Base-by-base conservation (phyloP, 2,113 vertebrate species). In the Ifrita kowaldi region DNA sequence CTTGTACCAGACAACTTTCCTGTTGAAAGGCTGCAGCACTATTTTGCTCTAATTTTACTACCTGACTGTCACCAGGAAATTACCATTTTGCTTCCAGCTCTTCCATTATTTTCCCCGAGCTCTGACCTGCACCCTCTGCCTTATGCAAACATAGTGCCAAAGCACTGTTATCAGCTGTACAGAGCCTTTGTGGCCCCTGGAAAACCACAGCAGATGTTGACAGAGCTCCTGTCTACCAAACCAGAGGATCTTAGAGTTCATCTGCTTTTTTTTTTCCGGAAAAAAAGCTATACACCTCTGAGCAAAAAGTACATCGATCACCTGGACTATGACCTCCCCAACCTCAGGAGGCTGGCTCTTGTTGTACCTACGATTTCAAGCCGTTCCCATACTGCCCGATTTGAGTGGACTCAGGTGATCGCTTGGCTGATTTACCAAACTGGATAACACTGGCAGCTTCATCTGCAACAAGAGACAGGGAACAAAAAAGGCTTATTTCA, bases 331-430 rank as follows among this genome's bases (percentile, higher is more conserved):
- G n/a, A 62, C n/a, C 90, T 64, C 67, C 49, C 14, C 16, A 32
- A 7, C 8, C 37, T 85, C 33, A 75, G 83, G 50, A 90, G 84
- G 67, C 19, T 83, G 84, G 84, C 65, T 88, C 78, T 84, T 68
- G 67, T 89, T 88, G 95, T 92, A 98, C 99, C 97, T 99, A 99
- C 99, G 99, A 99, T 98, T 99, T 99, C 87, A 99, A 98, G 77
- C 99, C 99, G 27, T 99, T 99, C 91, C 99, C 99, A 87, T 99
- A 99, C 94, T 99, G 99, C 86, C 99, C 99, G 9, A 99, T 99
- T 87, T 99, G 99, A 57, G 99, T 99, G 19, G 99, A 99, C 95
- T 99, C 99, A 1, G 99, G 98, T 13, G 99, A 98, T 32, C 99
- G 98, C 95, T 99, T 99, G 97, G 98, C 99, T 42, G 99, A 99